Evolutionary conservation across 2,113 vertebrate species (phyloP), one percentile per base, ranked within the genome.

Genomic region (Petaurus breviceps): DNA sequence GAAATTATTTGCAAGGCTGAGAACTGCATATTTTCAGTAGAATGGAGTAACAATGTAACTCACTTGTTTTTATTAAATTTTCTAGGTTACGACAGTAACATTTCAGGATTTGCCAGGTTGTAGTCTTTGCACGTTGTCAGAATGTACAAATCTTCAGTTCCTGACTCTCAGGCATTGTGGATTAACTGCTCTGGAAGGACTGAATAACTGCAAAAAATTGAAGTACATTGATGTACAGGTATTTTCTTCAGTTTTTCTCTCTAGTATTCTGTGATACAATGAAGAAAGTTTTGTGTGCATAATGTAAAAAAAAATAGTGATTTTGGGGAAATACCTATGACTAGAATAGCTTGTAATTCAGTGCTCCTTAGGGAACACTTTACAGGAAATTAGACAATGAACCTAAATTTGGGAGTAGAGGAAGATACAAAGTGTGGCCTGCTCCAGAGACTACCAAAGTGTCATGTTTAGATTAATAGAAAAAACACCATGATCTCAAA

Each of bases 191-290:
- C 96, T 99, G 97, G 98, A 99, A 4, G 98, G 99, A 95, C 92
- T 99, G 95, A 98, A 93, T 95, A 97, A 96, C 54, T 99, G 99
- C 96, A 97, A 97, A 97, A 96, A 98, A 37, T 98, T 99, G 7
- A 98, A 98, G 95, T 99, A 99, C 91, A 98, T 99, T 68, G 99
- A 99, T 95, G 98, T 98, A 14, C 99, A 99, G 99, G 99, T 99
- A 98, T 90, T 10, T 61, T 50, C 1, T 5, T 31, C 68, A 84
- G 19, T 95, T 2, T 94, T 90, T 94, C 89, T 1, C 61, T 96
- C 91, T 96, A 5, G 55, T 96, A 28, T 14, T 3, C 96, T 95
- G 10, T 89, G 95, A 49, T 77, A 23, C 89, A 89, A 8, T 95
- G 93, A 53, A 68, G 91, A 90, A 50, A 55, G 2, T n/a, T 90